Evolutionary conservation across 2,888 invertebrate genomes (phyloP).

Genomic region (Dasypogon diadema): DNA sequence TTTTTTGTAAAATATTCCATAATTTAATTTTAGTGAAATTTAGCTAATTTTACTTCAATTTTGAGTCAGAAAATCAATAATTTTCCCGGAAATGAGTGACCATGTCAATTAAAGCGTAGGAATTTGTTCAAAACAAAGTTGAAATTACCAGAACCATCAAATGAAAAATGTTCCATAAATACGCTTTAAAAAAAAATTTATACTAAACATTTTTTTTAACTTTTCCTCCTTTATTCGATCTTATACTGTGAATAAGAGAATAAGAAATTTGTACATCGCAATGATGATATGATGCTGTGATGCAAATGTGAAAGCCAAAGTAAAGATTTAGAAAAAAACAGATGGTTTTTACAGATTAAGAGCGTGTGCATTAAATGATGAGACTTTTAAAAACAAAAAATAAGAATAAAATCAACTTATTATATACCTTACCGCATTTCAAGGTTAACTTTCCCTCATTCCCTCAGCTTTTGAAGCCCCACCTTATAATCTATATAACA

Average conservation of each 20-base stretch:
- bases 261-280: slow-evolving; percentile 30
- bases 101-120: too few species aligned
- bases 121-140: too few species aligned
- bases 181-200: too few species aligned
- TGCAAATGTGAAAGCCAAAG: slow-evolving; percentile 43
- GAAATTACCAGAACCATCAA: too few species aligned
- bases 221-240: neutral
- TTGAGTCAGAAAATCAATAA: too few species aligned
- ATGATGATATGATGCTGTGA: slow-evolving; percentile 39
- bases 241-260: slow-evolving; percentile 30
- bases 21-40: too few species aligned
- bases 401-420: neutral
- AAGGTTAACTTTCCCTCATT: slow-evolving; percentile 47
- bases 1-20: too few species aligned
- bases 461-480: slow-evolving; percentile 2
- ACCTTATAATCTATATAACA: slow-evolving; percentile 42
- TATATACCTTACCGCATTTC: slow-evolving; percentile 42
- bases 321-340: slow-evolving; percentile 6
- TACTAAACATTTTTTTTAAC: too few species aligned
- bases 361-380: neutral
- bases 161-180: too few species aligned
- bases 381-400: slow-evolving; percentile 27
- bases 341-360: slow-evolving; percentile 3
- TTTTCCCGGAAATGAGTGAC: too few species aligned
- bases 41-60: too few species aligned